Percentiles rank a stretch among this genome's conserved stretches.
Evolutionary conservation across 2,113 vertebrate genomes (phyloP).

Genomic region (Lasiurus cinereus): DNA sequence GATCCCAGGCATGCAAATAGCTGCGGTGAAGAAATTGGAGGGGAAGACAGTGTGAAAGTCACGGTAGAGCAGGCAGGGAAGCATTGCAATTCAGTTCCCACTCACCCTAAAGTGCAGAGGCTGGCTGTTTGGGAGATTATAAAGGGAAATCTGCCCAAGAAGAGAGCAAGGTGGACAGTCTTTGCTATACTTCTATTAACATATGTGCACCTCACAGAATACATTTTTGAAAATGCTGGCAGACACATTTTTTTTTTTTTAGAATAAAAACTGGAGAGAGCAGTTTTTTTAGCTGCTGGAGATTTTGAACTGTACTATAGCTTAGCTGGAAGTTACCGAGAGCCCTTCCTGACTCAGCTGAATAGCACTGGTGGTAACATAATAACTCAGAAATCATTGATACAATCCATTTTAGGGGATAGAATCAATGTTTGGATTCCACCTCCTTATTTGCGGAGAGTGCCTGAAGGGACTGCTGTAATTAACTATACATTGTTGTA

Average conservation of each 20-base stretch:
- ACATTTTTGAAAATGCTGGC: constrained; percentile 83
- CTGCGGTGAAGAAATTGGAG: constrained; percentile 64
- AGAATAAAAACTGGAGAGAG: constrained; percentile 68
- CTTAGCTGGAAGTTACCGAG: constrained; percentile 82
- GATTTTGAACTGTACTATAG: constrained; percentile 83
- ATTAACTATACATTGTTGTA: constrained; percentile 61
- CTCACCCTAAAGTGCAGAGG: constrained; percentile 55
- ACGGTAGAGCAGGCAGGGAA: constrained; percentile 3
- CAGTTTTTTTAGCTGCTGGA: constrained; percentile 63
- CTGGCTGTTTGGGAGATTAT: constrained; percentile 70
- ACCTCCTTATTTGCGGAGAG: constrained; percentile 62
- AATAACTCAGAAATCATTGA: constrained; percentile 76
- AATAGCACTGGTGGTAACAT: constrained; percentile 56
- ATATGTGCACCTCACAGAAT: constrained; percentile 72
- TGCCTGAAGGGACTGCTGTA: neutral
- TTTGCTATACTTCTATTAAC: constrained; percentile 78
- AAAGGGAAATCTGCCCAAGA: constrained; percentile 80
- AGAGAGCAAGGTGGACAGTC: constrained; percentile 70
- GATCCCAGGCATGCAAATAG: neutral
- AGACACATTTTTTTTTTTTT: constrained; percentile 74
- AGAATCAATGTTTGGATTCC: constrained; percentile 55
- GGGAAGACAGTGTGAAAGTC: constrained; percentile 49
- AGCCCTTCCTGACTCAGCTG: constrained; percentile 73
- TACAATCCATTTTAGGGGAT: constrained; percentile 51
- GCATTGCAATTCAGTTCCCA: constrained; percentile 59